Base-by-base conservation (phyloP, 2,797 vertebrate genomes). In the Champsocephalus esox region DNA sequence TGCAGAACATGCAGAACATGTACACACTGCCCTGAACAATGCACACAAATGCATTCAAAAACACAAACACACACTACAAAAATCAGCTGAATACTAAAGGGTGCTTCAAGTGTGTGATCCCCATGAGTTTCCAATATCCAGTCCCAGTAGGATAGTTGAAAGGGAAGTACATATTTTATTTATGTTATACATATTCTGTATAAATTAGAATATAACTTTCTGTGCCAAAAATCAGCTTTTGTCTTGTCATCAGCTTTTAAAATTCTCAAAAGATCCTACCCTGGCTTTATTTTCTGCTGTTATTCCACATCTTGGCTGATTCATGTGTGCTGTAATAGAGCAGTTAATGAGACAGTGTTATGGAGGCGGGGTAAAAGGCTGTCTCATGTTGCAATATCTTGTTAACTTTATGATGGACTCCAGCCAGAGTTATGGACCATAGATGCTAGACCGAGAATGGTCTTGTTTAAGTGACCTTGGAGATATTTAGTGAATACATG, bases 351-450 rank as follows among this genome's bases (percentile, higher is more conserved):
- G 66, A 72, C 16, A 9, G 16, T 60, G 54, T 77, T 59, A 51
- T 70, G 51, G 46, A 79, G 68, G 46, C 65, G 57, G 61, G 57
- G 63, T 57, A 73, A 71, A 82, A 72, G 41, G 43, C 62, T 6
- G 45, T 71, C 77, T 88, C 79, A 60, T 45, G 58, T 78, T 83
- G 68, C 43, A 69, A 72, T 73, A 75, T 71, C 70, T 63, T 77
- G 63, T 86, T 83, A 62, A 72, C 59, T 63, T 87, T 82, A 57
- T 67, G 58, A 77, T 72, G 56, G 66, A 66, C 9, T 51, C 52
- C 55, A 58, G 84, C 77, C 79, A 87, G 51, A 62, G 62, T 74
- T 83, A 77, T 71, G 54, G 82, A 78, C 81, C 76, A 69, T 60
- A 71, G 64, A 79, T 75, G 66, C 44, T 58, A 64, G 72, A 48